Evolutionary conservation across 2,888 invertebrate species (phyloP), one percentile per base, ranked within the genome.

Genomic region (Eupithecia centaureata): DNA sequence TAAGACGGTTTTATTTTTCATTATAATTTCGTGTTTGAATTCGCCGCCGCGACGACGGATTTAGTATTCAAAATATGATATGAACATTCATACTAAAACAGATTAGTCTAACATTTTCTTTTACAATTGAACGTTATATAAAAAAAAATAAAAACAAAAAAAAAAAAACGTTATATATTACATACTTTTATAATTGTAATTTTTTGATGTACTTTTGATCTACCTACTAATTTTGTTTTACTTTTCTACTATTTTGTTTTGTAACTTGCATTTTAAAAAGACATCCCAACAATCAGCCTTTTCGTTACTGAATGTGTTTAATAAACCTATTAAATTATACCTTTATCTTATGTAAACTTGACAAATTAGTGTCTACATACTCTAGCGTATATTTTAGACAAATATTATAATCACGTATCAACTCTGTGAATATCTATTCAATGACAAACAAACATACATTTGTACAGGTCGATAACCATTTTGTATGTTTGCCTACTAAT

Each of bases 401-500:
- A 67, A 69, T 67, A 58, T 38, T 33, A 61, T 62, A 22, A 56
- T 58, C 60, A 68, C 38, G 33, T 68, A 73, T 71, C 75, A 35
- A 59, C 52, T 81, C 77, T 77, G 67, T 63, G 51, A 56, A 62
- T 71, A 64, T 12, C 60, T 68, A 75, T 56, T 80, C 78, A 80
- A 72, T 79, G 78, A 54, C 56, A 70, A 71, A 78, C 73, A 76
- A 68, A 72, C 70, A 73, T 61, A 65, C 76, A 75, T 70, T 74
- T 75, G 74, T 79, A 77, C 77, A 78, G 71, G 72, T 78, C 72
- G 71, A 72, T 67, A 77, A 73, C 74, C 74, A 77, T 73, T 79
- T 73, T 67, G 76, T 79, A 67, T 77, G 81, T 82, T 77, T 79
- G 81, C 76, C 73, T 81, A 81, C 84, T 80, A 82, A 84, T 86